A percentile compares a stretch with the other conserved stretches of the same genome.
Evolutionary conservation across 2,888 invertebrate genomes (phyloP).

Genomic region (Matsumyia berberina): DNA sequence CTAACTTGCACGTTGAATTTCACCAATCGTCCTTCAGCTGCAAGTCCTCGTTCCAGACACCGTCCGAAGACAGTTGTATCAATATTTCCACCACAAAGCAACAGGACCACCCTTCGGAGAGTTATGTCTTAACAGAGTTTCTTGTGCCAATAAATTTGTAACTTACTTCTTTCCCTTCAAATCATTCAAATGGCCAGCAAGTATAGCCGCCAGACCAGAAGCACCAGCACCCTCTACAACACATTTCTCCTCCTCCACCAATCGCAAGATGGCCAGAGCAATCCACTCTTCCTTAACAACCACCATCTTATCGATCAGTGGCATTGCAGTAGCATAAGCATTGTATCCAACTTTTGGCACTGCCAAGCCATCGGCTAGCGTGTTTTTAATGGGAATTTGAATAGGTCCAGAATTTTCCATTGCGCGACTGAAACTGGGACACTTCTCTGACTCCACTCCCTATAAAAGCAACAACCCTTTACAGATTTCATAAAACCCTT

Average conservation of each 20-base stretch:
- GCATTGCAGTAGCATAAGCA: constrained; percentile 90
- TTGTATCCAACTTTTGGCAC: constrained; percentile 95
- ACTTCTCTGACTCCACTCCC: constrained; percentile 97
- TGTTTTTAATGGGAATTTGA: constrained; percentile 88
- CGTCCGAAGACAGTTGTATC: constrained; percentile 95
- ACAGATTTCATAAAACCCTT: background rate
- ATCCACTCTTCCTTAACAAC: constrained; percentile 93
- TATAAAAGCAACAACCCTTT: constrained; percentile 80
- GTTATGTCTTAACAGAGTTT: background rate
- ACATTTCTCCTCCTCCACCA: constrained; percentile 93
- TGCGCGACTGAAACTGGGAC: constrained; percentile 93
- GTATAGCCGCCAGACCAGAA: constrained; percentile 92
- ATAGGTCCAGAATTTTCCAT: constrained; percentile 89
- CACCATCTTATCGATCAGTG: constrained; percentile 91
- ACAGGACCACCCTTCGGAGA: constrained; percentile 89
- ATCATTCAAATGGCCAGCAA: constrained; percentile 92
- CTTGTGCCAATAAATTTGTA: background rate
- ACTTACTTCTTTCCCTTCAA: constrained; percentile 90
- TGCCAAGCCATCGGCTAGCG: constrained; percentile 94
- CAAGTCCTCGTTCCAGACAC: constrained; percentile 94
- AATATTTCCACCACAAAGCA: constrained; percentile 95
- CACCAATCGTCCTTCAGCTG: constrained; percentile 92
- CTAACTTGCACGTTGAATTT: constrained; percentile 92
- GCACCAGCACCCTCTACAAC: constrained; percentile 97
- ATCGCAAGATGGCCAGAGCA: constrained; percentile 91